Conservation (phyloP, 2,797 vertebrate genomes). For the Acanthurus lineatus region DNA sequence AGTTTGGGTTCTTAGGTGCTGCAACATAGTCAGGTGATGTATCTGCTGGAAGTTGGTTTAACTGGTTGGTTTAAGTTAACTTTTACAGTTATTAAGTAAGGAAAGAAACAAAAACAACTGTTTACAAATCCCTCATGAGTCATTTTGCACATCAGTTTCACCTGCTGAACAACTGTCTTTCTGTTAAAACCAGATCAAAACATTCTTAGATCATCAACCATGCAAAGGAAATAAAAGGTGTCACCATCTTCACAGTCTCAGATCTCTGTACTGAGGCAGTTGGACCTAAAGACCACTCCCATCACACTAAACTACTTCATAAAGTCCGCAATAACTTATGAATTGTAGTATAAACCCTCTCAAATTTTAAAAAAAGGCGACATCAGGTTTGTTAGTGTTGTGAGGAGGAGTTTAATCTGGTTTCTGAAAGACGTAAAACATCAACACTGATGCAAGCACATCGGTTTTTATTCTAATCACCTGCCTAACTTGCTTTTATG, state of each 20-base stretch:
- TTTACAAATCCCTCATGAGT: too few relatives aligned
- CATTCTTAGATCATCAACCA: neutral
- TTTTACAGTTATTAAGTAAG: too few relatives aligned
- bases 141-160: neutral
- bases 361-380: neutral
- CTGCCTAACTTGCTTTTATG: conserved; percentile 37
- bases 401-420: neutral
- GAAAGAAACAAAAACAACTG: too few relatives aligned
- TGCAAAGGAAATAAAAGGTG: neutral
- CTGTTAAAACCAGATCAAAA: neutral
- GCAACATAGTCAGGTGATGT: too few relatives aligned
- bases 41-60: too few relatives aligned
- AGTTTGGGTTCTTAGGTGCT: too few relatives aligned
- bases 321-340: neutral
- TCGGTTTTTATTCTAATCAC: conserved; percentile 19
- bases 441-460: neutral
- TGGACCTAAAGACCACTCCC: neutral
- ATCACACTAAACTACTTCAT: conserved; percentile 1
- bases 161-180: neutral
- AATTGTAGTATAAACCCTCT: neutral
- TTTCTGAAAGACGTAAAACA: neutral
- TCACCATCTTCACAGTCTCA: neutral
- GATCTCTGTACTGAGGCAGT: neutral
- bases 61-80: too few relatives aligned
- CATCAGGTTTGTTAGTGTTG: neutral